A percentile compares a stretch with the other conserved stretches of the same genome.
Evolutionary conservation across 2,888 invertebrate species (phyloP).

Genomic region (Agrotis clavis): DNA sequence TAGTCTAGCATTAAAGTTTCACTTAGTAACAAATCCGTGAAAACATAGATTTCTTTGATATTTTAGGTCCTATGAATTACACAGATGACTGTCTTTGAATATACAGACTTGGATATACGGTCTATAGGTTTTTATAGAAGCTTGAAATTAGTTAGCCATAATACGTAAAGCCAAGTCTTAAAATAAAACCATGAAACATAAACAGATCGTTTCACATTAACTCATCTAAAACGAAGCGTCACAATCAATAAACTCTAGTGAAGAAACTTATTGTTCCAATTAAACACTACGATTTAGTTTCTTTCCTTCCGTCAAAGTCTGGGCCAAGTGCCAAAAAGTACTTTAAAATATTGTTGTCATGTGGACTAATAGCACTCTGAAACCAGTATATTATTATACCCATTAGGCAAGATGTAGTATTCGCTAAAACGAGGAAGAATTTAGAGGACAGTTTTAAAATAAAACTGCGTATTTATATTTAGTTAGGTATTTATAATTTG

Average conservation of each 20-base stretch:
- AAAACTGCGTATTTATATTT: constrained; percentile 65
- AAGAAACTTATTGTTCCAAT: constrained; percentile 73
- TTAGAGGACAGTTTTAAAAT: constrained; percentile 71
- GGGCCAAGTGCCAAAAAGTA: constrained; percentile 82
- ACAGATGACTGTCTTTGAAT: too few relatives aligned
- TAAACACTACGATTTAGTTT: constrained; percentile 73
- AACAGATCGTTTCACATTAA: not conserved
- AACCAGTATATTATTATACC: constrained; percentile 71
- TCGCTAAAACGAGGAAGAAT: constrained; percentile 69
- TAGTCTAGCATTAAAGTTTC: not conserved
- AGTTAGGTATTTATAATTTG: constrained; percentile 59
- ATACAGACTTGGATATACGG: too few relatives aligned
- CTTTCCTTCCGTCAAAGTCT: constrained; percentile 80
- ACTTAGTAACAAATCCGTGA: not conserved
- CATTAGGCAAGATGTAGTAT: constrained; percentile 66
- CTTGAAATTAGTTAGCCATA: not conserved
- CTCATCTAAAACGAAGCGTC: constrained; percentile 16
- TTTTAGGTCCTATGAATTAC: too few relatives aligned
- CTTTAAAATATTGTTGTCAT: constrained; percentile 77
- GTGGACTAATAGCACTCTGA: constrained; percentile 70
- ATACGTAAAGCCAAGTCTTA: not conserved
- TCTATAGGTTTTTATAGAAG: not conserved
- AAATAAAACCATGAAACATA: not conserved
- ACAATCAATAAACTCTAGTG: constrained; percentile 59
- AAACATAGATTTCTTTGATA: too few relatives aligned